A percentile compares a stretch with the other conserved stretches of the same genome.
These are phyloP conservation scores for Puffinus mauretanicus DNA, from an alignment of 2,113 vertebrate species.

Conservation along the genomic window DNA sequence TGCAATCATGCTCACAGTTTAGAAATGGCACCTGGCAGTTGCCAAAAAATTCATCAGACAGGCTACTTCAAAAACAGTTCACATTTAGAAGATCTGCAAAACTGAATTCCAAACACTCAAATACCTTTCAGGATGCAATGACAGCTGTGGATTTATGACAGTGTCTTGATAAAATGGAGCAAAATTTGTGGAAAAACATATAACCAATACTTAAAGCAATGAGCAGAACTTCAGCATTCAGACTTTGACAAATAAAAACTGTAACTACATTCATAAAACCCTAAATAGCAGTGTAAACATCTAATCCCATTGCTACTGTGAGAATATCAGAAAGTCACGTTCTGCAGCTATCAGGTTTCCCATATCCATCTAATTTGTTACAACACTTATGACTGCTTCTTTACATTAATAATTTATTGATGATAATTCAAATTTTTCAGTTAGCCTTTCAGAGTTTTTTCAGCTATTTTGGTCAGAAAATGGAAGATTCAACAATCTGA, in stretches of 20 bases:
- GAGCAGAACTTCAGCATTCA: constrained; percentile 15
- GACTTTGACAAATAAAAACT: constrained; percentile 43
- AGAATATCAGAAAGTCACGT: not conserved
- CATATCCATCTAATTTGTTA: constrained; percentile 26
- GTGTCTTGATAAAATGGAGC: not conserved
- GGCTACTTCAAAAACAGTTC: not conserved
- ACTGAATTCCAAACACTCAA: not conserved
- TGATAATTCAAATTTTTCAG: not conserved
- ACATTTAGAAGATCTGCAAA: not conserved
- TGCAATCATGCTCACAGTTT: not conserved
- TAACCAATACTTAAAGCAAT: not conserved
- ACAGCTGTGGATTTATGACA: constrained; percentile 11
- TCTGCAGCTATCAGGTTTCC: constrained; percentile 18
- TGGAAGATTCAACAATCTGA: constrained; percentile 52
- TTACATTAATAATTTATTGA: constrained; percentile 49
- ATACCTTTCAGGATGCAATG: not conserved
- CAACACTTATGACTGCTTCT: constrained; percentile 28
- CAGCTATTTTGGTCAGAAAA: constrained; percentile 56
- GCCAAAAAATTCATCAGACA: not conserved
- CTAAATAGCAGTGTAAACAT: constrained; percentile 39
- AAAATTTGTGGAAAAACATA: constrained; percentile 1
- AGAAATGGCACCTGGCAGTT: not conserved
- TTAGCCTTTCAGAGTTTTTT: constrained; percentile 28
- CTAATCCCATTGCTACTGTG: constrained; percentile 1
- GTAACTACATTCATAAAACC: constrained; percentile 17